A percentile compares a stretch with the other conserved stretches of the same genome.
These are phyloP conservation scores for Drosophila formosana DNA, from an alignment of 2,888 invertebrate species.

Conservation along the genomic window DNA sequence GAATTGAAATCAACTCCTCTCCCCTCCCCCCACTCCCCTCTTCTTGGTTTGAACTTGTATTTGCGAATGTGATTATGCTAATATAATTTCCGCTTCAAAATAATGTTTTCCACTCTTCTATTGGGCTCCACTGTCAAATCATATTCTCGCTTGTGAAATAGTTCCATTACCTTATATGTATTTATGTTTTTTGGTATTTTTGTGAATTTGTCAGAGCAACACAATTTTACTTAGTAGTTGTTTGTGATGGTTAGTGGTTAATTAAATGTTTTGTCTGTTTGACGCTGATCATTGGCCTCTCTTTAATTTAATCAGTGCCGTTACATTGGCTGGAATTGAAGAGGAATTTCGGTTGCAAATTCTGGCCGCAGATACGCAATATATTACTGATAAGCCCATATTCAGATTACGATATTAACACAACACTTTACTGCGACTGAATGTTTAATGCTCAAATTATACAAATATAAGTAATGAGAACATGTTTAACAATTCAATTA, in stretches of 20 bases:
- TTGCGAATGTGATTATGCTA: slow-evolving; percentile 58
- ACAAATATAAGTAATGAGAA: background rate
- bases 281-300: slow-evolving; percentile 4
- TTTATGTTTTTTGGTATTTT: slow-evolving; percentile 8
- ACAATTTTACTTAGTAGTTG: slow-evolving; percentile 38
- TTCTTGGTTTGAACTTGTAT: slow-evolving; percentile 16
- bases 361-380: slow-evolving; percentile 21
- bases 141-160: slow-evolving; percentile 19
- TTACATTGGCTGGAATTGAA: slow-evolving; percentile 41
- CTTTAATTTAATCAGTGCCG: slow-evolving; percentile 46
- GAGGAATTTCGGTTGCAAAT: slow-evolving; percentile 26
- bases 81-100: slow-evolving; percentile 67
- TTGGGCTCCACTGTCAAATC: slow-evolving; percentile 3
- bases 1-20: background rate
- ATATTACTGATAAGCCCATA: background rate
- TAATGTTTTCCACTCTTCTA: slow-evolving; percentile 48
- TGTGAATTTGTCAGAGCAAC: slow-evolving; percentile 34
- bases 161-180: background rate
- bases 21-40: background rate
- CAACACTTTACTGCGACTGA: background rate
- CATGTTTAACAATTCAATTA: background rate
- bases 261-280: slow-evolving; percentile 51
- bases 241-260: slow-evolving; percentile 53
- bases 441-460: slow-evolving; percentile 3
- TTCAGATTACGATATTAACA: background rate